Base-by-base conservation (phyloP, 1,140 invertebrate species). In the Zaprionus vittiger region DNA sequence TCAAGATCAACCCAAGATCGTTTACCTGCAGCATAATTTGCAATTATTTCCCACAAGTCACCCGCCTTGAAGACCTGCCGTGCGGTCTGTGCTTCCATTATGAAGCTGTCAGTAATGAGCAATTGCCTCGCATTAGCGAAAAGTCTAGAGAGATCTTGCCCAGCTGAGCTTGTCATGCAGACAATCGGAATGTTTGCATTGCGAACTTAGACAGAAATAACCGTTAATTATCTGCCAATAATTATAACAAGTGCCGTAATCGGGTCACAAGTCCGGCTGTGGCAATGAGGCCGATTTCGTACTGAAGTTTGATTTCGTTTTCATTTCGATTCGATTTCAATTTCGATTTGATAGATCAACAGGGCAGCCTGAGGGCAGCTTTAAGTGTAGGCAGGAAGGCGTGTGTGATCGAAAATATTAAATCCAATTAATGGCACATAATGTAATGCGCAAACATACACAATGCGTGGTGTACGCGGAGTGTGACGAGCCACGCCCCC, bases 401-500 rank as follows among this genome's bases (percentile, higher is more conserved):
- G 24, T 64, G 69, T 47, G 78, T 79, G 79, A 76, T 79, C 77
- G 70, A 83, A 79, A 69, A 77, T 81, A 83, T 87, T 70, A 84
- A 87, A 89, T 89, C 84, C 84, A 87, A 87, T 87, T 89, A 87
- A 87, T 83, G 77, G 69, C 80, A 79, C 64, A 78, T 80, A 80
- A 83, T 73, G 62, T 77, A 61, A 75, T 69, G 74, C 68, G 54
- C 59, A 72, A 73, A 75, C 79, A 71, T 67, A 70, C 60, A 77
- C 73, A 74, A 49, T 56, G 24, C n/a, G 28, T 61, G 26, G 11
- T 14, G 22, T 38, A 17, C 56, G 11, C 31, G 14, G 55, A 22
- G 12, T 41, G 70, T 47, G n/a, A 67, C 56, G 41, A 37, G 77
- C 59, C 78, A 83, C 83, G 80, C 77, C 83, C 73, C 68, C 82